These are phyloP conservation scores for Otus sunia DNA, from an alignment of 2,113 vertebrate genomes.

Conservation along the genomic window DNA sequence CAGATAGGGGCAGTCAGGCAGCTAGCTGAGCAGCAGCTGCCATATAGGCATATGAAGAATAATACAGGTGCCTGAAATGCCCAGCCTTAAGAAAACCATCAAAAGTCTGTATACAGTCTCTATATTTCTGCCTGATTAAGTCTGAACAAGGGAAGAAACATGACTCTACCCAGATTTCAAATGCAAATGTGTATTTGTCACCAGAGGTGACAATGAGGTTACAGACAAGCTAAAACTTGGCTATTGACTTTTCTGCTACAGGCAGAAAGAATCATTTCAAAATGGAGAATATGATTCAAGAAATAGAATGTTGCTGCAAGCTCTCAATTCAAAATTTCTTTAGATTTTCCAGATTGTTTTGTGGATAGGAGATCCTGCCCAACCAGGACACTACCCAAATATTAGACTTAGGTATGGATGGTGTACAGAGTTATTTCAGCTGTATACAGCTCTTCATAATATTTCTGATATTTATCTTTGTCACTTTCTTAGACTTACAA, in stretches of 20 bases:
- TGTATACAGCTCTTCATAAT: background rate
- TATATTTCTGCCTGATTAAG: background rate
- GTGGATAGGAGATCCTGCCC: background rate
- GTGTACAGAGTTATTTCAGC: background rate
- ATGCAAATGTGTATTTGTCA: background rate
- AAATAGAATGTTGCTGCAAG: background rate
- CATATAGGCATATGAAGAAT: background rate
- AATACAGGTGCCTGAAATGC: background rate
- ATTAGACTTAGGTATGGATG: background rate
- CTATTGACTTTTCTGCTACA: background rate
- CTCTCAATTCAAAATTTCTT: background rate
- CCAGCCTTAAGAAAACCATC: background rate
- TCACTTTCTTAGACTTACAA: background rate
- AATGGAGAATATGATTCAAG: background rate
- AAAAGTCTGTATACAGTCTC: background rate
- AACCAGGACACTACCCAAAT: background rate
- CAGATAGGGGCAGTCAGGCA: background rate
- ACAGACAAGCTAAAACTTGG: background rate
- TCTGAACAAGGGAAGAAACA: background rate
- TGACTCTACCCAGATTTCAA: background rate
- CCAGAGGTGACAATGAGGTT: background rate
- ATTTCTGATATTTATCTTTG: background rate
- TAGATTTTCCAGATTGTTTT: background rate
- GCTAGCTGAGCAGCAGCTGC: background rate
- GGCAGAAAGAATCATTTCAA: background rate